These are phyloP conservation scores for Sebastes jordani DNA, from an alignment of 2,797 vertebrate species.

Conservation along the genomic window DNA sequence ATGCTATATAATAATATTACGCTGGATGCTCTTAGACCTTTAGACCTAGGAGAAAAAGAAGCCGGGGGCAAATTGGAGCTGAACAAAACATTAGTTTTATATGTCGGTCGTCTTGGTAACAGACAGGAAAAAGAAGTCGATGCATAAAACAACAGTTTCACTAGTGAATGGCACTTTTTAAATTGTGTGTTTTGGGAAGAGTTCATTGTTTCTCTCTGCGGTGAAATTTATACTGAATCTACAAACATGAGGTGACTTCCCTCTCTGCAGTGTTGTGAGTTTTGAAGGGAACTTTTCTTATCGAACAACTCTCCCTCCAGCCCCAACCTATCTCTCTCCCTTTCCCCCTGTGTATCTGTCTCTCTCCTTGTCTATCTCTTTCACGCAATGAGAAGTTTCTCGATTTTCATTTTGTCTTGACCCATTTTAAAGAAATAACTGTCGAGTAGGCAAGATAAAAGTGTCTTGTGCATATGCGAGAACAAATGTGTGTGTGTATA, in stretches of 20 bases:
- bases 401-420: conserved; percentile 65
- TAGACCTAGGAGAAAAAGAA: conserved; percentile 48
- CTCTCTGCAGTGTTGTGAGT: conserved; percentile 35
- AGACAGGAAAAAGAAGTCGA: conserved; percentile 23
- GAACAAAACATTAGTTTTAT: conserved; percentile 52
- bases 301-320: conserved; percentile 21
- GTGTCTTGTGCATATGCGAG: conserved; percentile 29
- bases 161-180: conserved; percentile 10
- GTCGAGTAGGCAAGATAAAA: conserved; percentile 60
- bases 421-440: conserved; percentile 71
- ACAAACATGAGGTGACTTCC: conserved; percentile 26
- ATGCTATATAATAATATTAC: conserved; percentile 36
- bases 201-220: conserved; percentile 1
- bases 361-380: conserved; percentile 53
- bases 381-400: conserved; percentile 48
- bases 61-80: conserved; percentile 48
- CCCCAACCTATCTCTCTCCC: conserved; percentile 19
- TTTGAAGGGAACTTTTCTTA: conserved; percentile 52
- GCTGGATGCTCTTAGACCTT: conserved; percentile 40
- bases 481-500: conserved; percentile 26
- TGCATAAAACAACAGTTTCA: conserved; percentile 32
- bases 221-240: not conserved
- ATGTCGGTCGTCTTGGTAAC: conserved; percentile 69
- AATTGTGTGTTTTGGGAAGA: conserved; percentile 27
- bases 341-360: conserved; percentile 27